Evolutionary conservation across 2,888 invertebrate species (phyloP).

Genomic region (Disparrhopalites patrizii): DNA sequence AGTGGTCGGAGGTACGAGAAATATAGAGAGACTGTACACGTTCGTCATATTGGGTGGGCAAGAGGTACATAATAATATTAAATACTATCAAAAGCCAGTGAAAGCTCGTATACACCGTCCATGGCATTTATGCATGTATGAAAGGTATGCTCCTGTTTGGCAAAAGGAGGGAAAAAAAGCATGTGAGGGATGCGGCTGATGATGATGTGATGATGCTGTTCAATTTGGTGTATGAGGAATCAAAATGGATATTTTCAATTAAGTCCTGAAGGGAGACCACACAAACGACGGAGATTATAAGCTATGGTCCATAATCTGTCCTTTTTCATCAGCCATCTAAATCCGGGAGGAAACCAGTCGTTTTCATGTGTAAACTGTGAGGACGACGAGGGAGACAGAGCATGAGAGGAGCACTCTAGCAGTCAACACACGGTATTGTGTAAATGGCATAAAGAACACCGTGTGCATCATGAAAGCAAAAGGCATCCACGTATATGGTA

Average conservation of each 20-base stretch:
- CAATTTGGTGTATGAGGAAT: slow-evolving; percentile 32
- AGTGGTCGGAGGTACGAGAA: too few relatives aligned
- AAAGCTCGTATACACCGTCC: not conserved
- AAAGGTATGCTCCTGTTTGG: too few relatives aligned
- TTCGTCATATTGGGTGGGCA: too few relatives aligned
- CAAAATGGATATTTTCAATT: slow-evolving; percentile 42
- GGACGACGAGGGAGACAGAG: slow-evolving; percentile 9
- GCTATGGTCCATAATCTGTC: slow-evolving; percentile 23
- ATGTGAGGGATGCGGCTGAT: not conserved
- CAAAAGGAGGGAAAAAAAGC: not conserved
- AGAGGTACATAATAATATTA: not conserved
- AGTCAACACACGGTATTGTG: not conserved
- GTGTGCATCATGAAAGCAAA: too few relatives aligned
- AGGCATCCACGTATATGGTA: not conserved
- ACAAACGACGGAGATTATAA: slow-evolving; percentile 35
- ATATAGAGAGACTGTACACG: too few relatives aligned
- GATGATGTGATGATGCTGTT: slow-evolving; percentile 9
- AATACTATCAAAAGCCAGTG: too few relatives aligned
- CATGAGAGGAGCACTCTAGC: not conserved
- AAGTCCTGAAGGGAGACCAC: slow-evolving; percentile 38
- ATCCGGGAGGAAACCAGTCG: not conserved
- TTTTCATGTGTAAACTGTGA: not conserved
- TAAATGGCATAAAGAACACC: not conserved
- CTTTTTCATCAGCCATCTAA: slow-evolving; percentile 27
- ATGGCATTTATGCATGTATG: too few relatives aligned